Evolutionary conservation across 2,113 vertebrate genomes (phyloP), one percentile per base, ranked within the genome.

Genomic region (Cricetomys ansorgei): DNA sequence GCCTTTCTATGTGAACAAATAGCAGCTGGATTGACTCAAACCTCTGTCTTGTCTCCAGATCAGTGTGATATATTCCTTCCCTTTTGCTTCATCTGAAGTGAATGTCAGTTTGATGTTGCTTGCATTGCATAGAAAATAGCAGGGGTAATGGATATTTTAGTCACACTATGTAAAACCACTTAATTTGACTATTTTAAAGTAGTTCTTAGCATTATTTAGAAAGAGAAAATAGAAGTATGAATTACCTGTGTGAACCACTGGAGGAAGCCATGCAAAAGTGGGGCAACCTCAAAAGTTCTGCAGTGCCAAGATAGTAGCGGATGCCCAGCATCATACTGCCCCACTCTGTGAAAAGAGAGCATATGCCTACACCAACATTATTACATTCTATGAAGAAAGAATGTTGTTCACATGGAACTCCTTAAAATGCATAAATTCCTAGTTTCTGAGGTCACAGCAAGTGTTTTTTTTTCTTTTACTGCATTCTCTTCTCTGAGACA

Each of bases 401-500:
- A 92, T 92, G 40, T 13, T 53, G 25, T 84, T n/a, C 50, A 29
- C 6, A 37, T 89, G 94, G 6, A 93, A 83, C 3, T 73, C 34
- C 37, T 85, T 75, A 31, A 53, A 76, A 27, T 86, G 1, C 0
- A 65, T 27, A 93, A 64, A 37, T 85, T 89, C 83, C 7, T 89
- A 62, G 93, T 83, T 29, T 73, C 69, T 94, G 1, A 15, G 48
- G 65, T 3, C 37, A 76, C 85, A 95, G 34, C 1, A 81, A 83
- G 29, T 73, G 34, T 53, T n/a, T 91, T 67, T 94, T 94, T 95
- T 92, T 67, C n/a, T 92, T 67, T 34, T 86, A 21, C 77, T 86
- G 0, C 76, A 91, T 70, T 86, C 31, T 92, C 16, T 89, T 95
- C 34, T 94, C 43, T 57, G 72, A 91, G 67, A 89, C 48, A 87